These are phyloP conservation scores for Drosophila cracens DNA, from an alignment of 2,888 invertebrate genomes.

Conservation along the genomic window DNA sequence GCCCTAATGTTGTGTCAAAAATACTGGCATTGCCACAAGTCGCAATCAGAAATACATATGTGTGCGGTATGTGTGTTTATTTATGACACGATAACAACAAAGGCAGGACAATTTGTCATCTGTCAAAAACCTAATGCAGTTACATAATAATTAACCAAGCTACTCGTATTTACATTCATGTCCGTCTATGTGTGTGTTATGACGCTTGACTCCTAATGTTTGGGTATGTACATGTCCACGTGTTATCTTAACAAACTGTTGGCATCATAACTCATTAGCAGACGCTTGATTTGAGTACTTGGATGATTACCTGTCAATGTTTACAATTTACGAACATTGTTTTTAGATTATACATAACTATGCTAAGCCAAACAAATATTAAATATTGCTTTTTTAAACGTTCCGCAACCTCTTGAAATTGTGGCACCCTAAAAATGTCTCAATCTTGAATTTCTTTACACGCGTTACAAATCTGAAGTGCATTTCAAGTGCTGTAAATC, in stretches of 20 bases:
- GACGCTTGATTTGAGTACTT: conserved; percentile 2
- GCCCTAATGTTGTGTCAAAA: conserved; percentile 76
- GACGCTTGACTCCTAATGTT: conserved; percentile 1
- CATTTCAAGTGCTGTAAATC: conserved; percentile 10
- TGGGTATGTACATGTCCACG: conserved; percentile 5
- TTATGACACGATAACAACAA: conserved; percentile 35
- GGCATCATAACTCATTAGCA: conserved; percentile 33
- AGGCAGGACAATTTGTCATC: conserved; percentile 73
- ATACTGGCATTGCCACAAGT: conserved; percentile 47
- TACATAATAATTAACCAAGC: conserved; percentile 75
- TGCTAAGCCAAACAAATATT: not conserved
- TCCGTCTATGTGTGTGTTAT: conserved; percentile 1
- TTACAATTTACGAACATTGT: not conserved
- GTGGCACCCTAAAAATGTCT: not conserved
- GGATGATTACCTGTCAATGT: conserved; percentile 1
- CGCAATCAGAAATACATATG: conserved; percentile 10
- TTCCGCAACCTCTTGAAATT: not conserved
- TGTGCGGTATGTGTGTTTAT: conserved; percentile 28
- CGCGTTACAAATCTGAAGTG: not conserved
- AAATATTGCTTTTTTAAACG: not conserved
- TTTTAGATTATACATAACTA: not conserved
- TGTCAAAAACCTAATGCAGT: conserved; percentile 77
- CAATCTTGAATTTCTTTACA: not conserved
- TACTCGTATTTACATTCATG: conserved; percentile 18
- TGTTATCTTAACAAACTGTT: conserved; percentile 30